Conservation (phyloP, 2,888 invertebrate genomes). For the Caenorhabditis sp. region DNA sequence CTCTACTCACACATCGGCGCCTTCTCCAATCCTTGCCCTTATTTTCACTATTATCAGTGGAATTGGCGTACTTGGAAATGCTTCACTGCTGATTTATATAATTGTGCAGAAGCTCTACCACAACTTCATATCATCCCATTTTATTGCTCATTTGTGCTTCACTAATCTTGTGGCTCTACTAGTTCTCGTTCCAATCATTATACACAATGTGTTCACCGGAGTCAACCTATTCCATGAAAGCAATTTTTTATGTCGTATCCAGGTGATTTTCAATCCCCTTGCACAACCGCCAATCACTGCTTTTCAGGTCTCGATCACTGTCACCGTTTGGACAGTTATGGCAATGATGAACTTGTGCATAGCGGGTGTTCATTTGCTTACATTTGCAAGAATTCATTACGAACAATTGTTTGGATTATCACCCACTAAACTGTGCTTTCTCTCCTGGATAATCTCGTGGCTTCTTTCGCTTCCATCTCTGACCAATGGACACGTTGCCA, state of each 20-base stretch:
- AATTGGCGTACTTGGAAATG: constrained; percentile 72
- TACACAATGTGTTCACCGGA: constrained; percentile 73
- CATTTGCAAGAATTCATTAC: constrained; percentile 79
- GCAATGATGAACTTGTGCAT: constrained; percentile 78
- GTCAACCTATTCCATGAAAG: constrained; percentile 70
- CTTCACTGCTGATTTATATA: constrained; percentile 74
- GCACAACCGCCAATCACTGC: neutral
- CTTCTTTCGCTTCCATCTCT: constrained; percentile 77
- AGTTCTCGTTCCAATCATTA: constrained; percentile 72
- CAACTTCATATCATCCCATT: constrained; percentile 78
- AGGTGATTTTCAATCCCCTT: constrained; percentile 61
- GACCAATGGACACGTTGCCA: constrained; percentile 77
- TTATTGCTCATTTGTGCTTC: constrained; percentile 78
- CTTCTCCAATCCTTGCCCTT: constrained; percentile 58
- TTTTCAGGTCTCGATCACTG: constrained; percentile 76
- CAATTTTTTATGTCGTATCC: constrained; percentile 72
- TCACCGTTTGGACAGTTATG: constrained; percentile 78
- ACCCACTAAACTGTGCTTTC: constrained; percentile 73
- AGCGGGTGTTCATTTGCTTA: constrained; percentile 79
- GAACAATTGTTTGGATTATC: constrained; percentile 78
- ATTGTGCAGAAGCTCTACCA: constrained; percentile 73
- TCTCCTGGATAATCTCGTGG: constrained; percentile 77
- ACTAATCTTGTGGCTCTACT: constrained; percentile 74
- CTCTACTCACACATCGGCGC: constrained; percentile 57
- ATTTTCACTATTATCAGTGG: constrained; percentile 56